Conservation (phyloP, 2,888 invertebrate genomes). For the Pocota personata region DNA sequence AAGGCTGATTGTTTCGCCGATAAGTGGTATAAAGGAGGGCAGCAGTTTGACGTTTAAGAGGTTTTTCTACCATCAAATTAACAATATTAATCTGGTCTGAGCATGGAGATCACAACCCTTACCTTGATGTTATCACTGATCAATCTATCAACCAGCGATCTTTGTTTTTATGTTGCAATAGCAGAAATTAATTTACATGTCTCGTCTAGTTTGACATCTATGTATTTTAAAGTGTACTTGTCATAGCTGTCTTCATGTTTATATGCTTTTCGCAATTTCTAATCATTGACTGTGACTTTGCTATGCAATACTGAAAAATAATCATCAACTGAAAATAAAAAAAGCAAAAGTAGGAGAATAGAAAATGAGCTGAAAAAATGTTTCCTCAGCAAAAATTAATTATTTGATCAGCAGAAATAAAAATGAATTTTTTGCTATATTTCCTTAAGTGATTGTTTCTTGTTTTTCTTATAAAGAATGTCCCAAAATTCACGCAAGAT, state of each 20-base stretch:
- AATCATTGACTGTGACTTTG: no score
- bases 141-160: neutral
- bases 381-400: no score
- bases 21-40: neutral
- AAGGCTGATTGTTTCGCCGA: slow-evolving; percentile 32
- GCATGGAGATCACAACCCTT: slow-evolving; percentile 34
- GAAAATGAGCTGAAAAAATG: no score
- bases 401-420: no score
- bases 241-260: neutral
- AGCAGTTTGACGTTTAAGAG: neutral
- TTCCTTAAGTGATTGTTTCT: no score
- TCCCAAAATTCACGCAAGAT: no score
- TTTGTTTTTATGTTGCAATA: neutral
- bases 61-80: neutral
- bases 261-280: neutral
- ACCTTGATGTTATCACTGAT: slow-evolving; percentile 29
- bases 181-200: neutral
- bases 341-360: no score
- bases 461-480: no score
- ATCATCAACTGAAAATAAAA: no score
- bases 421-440: no score
- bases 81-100: neutral
- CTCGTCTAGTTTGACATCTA: neutral
- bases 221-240: neutral
- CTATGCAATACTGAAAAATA: no score